Base-by-base conservation (phyloP, 1,140 invertebrate species). In the Cyphomyrmex costatus region DNA sequence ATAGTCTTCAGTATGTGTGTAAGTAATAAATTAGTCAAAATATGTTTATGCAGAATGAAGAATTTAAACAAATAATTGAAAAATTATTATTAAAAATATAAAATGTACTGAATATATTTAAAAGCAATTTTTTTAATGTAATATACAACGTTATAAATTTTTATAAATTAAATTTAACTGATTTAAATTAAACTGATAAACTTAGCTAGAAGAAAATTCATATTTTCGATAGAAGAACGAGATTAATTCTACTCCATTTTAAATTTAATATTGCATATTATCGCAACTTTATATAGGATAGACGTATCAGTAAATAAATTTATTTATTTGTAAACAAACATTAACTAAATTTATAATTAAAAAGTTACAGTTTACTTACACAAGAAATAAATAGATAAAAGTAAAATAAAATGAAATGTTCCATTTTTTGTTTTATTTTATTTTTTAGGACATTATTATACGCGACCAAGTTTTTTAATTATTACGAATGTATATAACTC, bases 21-120 rank as follows among this genome's bases (percentile, higher is more conserved):
- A 51, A 30, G 21, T 71, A 51, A 71, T 51, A 71, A 53, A 71
- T 53, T 27, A 30, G 49, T 71, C 27, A 71, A 71, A 71, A 51
- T 71, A 27, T 51, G 16, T 71, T 27, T 71, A 30, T 71, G 68
- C 27, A 73, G 30, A 58, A 58, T 33, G 16, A 16, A 56, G 19
- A 4, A n/a, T 8, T 53, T 73, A 36, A 73, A 73, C 30, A 0
- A 58, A 73, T 73, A 56, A 73, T 73, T 8, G 1, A 30, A 56
- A 56, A 73, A 73, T 56, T 53, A 8, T 10, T 30, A 53, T 73
- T 51, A 2, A 73, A 71, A 56, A 73, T 58, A 73, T 33, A 5
- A 21, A 68, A 68, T 56, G 53, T 46, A 42, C n/a, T 24, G 3
- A 53, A 33, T 36, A 33, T 16, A 33, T 16, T 56, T 36, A 21